These are phyloP conservation scores for Falco cherrug DNA, from an alignment of 2,797 vertebrate species.

Conservation along the genomic window DNA sequence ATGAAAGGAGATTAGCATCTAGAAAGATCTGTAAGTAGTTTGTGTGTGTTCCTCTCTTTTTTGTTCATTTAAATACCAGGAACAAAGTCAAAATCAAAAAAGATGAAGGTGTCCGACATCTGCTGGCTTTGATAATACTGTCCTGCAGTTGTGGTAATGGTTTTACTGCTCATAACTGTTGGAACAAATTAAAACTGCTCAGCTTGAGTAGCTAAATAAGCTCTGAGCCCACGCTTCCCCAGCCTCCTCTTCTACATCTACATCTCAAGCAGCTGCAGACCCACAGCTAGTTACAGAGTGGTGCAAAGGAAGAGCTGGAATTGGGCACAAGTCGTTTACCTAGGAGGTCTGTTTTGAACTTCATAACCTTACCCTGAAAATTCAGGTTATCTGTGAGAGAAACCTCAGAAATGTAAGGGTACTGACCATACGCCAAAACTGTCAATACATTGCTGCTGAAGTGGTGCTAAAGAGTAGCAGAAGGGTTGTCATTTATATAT, in stretches of 20 bases:
- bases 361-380: background rate
- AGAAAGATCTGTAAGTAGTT: background rate
- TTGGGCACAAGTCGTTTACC: background rate
- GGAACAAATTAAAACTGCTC: conserved; percentile 66
- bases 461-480: background rate
- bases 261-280: background rate
- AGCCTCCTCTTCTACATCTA: background rate
- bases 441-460: background rate
- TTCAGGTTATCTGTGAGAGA: background rate
- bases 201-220: conserved; percentile 47
- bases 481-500: background rate
- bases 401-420: background rate
- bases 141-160: conserved; percentile 28
- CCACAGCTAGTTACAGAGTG: background rate
- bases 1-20: background rate
- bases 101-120: conserved; percentile 6
- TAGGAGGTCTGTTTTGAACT: background rate
- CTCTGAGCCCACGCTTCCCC: background rate
- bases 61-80: background rate
- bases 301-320: background rate
- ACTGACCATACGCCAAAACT: background rate
- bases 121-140: conserved; percentile 28
- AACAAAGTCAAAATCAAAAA: background rate
- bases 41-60: background rate
- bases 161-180: conserved; percentile 43